A percentile compares a stretch with the other conserved stretches of the same genome.
Conservation (phyloP, 2,113 vertebrate species). For the Xiphias gladius region DNA sequence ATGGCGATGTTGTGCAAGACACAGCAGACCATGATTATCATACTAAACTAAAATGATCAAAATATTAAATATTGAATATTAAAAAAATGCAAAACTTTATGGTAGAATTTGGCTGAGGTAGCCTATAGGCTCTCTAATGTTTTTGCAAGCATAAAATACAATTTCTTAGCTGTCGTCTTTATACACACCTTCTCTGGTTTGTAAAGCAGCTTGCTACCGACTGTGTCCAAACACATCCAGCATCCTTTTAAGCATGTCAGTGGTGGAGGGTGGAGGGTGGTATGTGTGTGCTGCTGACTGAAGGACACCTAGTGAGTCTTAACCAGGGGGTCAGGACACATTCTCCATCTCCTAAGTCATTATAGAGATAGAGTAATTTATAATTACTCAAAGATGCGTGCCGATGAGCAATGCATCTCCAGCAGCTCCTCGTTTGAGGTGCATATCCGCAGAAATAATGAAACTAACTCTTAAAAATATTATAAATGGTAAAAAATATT, state of each 20-base stretch:
- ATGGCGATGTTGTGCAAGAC: too few relatives aligned
- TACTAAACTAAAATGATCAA: too few relatives aligned
- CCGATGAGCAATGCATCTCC: conserved; percentile 16
- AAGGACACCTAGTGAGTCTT: conserved; percentile 38
- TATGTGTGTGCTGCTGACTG: background rate
- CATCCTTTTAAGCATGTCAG: background rate
- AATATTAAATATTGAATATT: background rate
- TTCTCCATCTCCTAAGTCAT: too few relatives aligned
- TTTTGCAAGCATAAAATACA: background rate
- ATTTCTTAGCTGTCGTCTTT: background rate
- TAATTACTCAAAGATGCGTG: conserved; percentile 35
- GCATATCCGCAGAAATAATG: too few relatives aligned
- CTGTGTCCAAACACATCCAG: conserved; percentile 27
- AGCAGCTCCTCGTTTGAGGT: background rate
- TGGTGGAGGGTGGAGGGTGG: background rate
- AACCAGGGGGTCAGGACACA: conserved; percentile 3
- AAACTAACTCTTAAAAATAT: too few relatives aligned
- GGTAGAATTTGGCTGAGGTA: background rate
- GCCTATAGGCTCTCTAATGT: background rate
- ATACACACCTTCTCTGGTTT: background rate
- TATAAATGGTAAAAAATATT: too few relatives aligned
- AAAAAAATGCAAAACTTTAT: too few relatives aligned
- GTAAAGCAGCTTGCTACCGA: conserved; percentile 1
- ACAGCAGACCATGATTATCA: background rate
- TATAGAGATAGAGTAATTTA: too few relatives aligned